A percentile compares a stretch with the other conserved stretches of the same genome.
Evolutionary conservation across 2,113 vertebrate genomes (phyloP).

Genomic region (Petromus typicus): DNA sequence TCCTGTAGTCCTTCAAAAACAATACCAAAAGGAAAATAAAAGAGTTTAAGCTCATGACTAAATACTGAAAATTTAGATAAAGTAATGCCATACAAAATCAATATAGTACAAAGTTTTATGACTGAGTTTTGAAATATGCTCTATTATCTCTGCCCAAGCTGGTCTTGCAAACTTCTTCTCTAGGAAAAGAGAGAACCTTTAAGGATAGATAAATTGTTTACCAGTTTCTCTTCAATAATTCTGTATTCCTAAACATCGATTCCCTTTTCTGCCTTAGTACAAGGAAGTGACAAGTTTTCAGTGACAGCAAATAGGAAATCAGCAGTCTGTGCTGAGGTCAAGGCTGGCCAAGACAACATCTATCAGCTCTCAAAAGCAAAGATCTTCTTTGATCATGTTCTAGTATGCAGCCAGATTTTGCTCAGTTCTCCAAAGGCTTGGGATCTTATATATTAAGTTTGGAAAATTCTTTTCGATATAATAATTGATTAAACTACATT

Average conservation of each 20-base stretch:
- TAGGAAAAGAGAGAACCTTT: not conserved
- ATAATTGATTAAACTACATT: not conserved
- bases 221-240: conserved; percentile 12
- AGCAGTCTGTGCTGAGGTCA: not conserved
- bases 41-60: conserved; percentile 26
- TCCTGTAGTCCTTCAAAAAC: not conserved
- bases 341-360: not conserved
- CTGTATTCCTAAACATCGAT: conserved; percentile 8
- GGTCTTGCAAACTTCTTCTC: not conserved
- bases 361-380: not conserved
- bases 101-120: not conserved
- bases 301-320: conserved; percentile 3
- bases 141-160: not conserved
- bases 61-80: not conserved
- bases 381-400: not conserved
- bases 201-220: conserved; percentile 8
- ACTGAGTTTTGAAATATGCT: not conserved
- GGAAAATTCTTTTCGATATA: not conserved
- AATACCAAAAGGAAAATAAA: not conserved
- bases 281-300: not conserved
- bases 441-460: not conserved
- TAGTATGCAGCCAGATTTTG: not conserved
- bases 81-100: not conserved
- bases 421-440: not conserved
- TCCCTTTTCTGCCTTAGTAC: not conserved